Evolutionary conservation across 2,113 vertebrate species (phyloP).

Genomic region (Tympanuchus pallidicinctus): DNA sequence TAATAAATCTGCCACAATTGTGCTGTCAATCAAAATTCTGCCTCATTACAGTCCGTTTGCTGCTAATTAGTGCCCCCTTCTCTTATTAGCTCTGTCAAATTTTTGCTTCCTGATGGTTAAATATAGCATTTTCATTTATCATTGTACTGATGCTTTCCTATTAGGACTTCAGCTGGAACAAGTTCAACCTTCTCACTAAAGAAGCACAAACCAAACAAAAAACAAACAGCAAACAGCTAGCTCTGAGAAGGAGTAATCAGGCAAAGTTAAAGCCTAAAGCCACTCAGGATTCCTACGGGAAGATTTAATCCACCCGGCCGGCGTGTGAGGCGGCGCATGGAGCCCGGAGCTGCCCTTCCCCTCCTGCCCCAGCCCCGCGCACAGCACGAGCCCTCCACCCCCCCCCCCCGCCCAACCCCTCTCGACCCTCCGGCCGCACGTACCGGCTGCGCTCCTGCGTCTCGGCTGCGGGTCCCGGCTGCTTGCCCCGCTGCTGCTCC

Average conservation of each 20-base stretch:
- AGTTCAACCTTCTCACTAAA: neutral
- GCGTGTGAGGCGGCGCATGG: accelerated
- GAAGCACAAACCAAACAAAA: neutral
- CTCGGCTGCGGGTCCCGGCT: neutral
- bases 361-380: neutral
- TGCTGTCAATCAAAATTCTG: neutral
- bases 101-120: neutral
- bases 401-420: too few species aligned
- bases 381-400: too few species aligned
- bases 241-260: neutral
- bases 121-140: neutral
- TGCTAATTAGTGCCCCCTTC: neutral
- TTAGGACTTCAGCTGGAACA: neutral
- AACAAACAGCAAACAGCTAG: neutral
- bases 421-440: too few species aligned
- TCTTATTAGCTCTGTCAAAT: neutral
- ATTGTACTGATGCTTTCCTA: neutral
- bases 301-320: accelerated
- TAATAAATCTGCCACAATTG: neutral
- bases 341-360: accelerated
- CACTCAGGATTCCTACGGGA: neutral
- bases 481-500: too few species aligned
- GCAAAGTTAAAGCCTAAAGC: neutral
- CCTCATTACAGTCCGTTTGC: neutral
- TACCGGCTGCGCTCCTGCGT: too few species aligned